Percentiles rank a stretch among this genome's conserved stretches.
Conservation (phyloP, 2,797 vertebrate species). For the Sebastes taczanowskii region DNA sequence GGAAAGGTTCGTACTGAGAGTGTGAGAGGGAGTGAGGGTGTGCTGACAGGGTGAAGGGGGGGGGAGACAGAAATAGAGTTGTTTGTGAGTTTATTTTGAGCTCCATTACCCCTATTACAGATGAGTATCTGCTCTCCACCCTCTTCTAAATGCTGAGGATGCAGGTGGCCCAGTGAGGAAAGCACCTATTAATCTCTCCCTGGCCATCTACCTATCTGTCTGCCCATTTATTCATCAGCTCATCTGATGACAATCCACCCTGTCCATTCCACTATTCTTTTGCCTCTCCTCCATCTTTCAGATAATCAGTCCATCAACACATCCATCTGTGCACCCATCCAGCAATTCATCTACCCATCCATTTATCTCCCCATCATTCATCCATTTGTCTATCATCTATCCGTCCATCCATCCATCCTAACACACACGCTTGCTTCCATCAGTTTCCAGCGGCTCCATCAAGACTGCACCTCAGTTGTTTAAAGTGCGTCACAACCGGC, state of each 20-base stretch:
- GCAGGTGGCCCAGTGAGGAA: constrained; percentile 75
- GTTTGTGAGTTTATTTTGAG: constrained; percentile 78
- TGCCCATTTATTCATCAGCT: constrained; percentile 78
- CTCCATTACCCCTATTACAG: constrained; percentile 77
- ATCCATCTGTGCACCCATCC: constrained; percentile 73
- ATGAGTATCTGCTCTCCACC: constrained; percentile 74
- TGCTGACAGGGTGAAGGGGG: constrained; percentile 43
- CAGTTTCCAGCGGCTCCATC: constrained; percentile 50
- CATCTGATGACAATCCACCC: constrained; percentile 70
- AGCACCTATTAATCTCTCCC: constrained; percentile 72
- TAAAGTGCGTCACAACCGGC: constrained; percentile 29
- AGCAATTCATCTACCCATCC: constrained; percentile 69
- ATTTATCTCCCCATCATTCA: constrained; percentile 72
- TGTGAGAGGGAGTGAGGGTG: constrained; percentile 34
- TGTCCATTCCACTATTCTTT: constrained; percentile 58
- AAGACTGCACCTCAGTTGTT: constrained; percentile 37
- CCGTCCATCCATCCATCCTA: constrained; percentile 54
- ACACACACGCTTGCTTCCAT: constrained; percentile 41
- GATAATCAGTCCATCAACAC: constrained; percentile 77
- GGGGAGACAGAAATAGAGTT: constrained; percentile 62
- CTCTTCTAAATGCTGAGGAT: constrained; percentile 69
- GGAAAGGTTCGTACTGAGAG: constrained; percentile 51
- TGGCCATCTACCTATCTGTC: constrained; percentile 60
- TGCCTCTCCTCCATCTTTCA: constrained; percentile 67
- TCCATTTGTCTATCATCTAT: constrained; percentile 68